Percentiles rank a stretch among this genome's conserved stretches.
These are phyloP conservation scores for Amphipoea lucens DNA, from an alignment of 2,888 invertebrate species.

Conservation along the genomic window DNA sequence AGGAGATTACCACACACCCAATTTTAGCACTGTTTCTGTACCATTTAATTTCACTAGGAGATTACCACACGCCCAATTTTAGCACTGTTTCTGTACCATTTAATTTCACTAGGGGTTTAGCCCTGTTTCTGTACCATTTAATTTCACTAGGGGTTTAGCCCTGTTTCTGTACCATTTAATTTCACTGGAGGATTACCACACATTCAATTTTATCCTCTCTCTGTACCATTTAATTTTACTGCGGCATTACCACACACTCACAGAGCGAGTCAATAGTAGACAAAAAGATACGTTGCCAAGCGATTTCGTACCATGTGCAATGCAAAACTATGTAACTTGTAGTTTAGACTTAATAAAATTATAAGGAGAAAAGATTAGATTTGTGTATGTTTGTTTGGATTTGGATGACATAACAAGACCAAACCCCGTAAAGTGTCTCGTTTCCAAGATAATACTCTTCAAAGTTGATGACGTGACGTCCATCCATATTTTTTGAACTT, in stretches of 20 bases:
- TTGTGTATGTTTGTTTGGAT: no score
- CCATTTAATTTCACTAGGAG: no score
- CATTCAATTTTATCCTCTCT: neutral
- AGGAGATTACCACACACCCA: neutral
- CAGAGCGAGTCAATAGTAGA: slow-evolving; percentile 17
- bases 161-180: neutral
- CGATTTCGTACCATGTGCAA: neutral
- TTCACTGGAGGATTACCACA: slow-evolving; percentile 3
- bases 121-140: neutral
- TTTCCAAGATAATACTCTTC: no score
- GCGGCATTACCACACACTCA: neutral
- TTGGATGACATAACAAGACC: no score
- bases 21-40: no score
- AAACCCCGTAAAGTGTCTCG: no score
- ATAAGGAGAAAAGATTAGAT: no score
- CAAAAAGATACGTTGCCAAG: slow-evolving; percentile 10
- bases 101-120: no score
- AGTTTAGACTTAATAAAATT: neutral
- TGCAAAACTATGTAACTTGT: neutral
- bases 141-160: neutral
- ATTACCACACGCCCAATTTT: neutral
- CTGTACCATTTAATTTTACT: neutral
- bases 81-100: no score
- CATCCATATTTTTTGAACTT: no score
- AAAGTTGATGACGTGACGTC: no score